Percentiles rank a stretch among this genome's conserved stretches.
Evolutionary conservation across 1,140 invertebrate species (phyloP).

Genomic region (Aphelenchoides besseyi): DNA sequence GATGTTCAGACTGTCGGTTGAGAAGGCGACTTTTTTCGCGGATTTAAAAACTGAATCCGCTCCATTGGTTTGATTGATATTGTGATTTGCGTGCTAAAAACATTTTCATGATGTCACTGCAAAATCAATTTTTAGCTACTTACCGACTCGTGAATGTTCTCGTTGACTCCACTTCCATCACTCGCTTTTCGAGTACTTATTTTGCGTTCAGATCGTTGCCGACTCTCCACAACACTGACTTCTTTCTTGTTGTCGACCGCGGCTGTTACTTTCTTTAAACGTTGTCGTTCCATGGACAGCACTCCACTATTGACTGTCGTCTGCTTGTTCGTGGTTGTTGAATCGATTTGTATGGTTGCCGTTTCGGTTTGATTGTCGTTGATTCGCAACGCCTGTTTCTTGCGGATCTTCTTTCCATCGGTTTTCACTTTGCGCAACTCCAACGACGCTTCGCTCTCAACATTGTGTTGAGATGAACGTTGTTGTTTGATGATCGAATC

Average conservation of each 20-base stretch:
- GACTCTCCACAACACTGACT: not conserved
- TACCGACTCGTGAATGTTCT: not conserved
- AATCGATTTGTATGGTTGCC: not conserved
- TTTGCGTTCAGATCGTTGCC: not conserved
- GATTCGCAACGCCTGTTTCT: not conserved
- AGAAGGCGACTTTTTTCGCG: not conserved
- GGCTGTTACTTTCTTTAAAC: not conserved
- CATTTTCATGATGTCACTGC: no score
- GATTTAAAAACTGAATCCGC: not conserved
- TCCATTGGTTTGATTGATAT: no score
- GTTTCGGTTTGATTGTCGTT: not conserved
- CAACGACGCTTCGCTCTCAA: not conserved
- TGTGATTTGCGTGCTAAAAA: no score
- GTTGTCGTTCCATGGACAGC: not conserved
- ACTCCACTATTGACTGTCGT: not conserved
- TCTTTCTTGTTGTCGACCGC: not conserved
- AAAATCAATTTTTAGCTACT: no score
- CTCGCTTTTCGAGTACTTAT: not conserved
- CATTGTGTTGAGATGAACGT: not conserved
- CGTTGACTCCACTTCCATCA: not conserved
- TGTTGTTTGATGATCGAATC: not conserved
- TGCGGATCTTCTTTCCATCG: constrained; percentile 19
- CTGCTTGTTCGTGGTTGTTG: not conserved
- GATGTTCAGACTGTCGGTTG: not conserved
- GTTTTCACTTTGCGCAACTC: constrained; percentile 9